phyloP scores from a whole-genome alignment of 2,113 vertebrate genomes.

The Pantherophis guttatus region DNA sequence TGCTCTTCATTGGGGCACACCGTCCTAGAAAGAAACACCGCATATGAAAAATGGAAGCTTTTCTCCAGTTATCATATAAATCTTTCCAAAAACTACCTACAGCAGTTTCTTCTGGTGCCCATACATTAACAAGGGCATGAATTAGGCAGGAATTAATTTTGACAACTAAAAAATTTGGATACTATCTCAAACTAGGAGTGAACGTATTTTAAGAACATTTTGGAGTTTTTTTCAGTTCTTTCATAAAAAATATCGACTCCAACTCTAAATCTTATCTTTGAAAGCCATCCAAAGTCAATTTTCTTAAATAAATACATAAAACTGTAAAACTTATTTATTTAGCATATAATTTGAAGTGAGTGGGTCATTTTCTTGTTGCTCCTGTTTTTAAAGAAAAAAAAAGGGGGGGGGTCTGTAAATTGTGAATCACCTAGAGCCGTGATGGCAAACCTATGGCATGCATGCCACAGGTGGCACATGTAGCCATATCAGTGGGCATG shows the following conservation, averaged over 20 bases:
- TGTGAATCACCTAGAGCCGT: background rate
- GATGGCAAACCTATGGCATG: too few species aligned
- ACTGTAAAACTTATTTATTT: background rate
- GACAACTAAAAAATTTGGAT: background rate
- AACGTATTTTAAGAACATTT: background rate
- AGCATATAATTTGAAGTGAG: background rate
- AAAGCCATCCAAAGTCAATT: background rate
- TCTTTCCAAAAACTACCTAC: slow-evolving; percentile 1
- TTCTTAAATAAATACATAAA: background rate
- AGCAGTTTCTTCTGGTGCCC: slow-evolving; percentile 15
- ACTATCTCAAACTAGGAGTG: background rate
- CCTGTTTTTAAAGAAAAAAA: background rate
- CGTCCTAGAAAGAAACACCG: slow-evolving; percentile 72
- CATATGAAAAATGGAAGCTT: background rate
- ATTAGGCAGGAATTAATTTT: background rate
- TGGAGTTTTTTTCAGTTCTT: background rate
- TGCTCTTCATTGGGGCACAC: slow-evolving; percentile 96
- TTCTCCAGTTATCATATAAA: background rate
- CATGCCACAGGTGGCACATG: too few species aligned
- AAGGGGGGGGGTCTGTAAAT: background rate
- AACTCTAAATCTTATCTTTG: background rate
- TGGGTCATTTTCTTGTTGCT: background rate
- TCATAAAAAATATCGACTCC: background rate
- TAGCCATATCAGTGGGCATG: too few species aligned
- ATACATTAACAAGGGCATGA: background rate